Evolutionary conservation across 2,113 vertebrate genomes (phyloP).

Genomic region (Podarcis muralis): DNA sequence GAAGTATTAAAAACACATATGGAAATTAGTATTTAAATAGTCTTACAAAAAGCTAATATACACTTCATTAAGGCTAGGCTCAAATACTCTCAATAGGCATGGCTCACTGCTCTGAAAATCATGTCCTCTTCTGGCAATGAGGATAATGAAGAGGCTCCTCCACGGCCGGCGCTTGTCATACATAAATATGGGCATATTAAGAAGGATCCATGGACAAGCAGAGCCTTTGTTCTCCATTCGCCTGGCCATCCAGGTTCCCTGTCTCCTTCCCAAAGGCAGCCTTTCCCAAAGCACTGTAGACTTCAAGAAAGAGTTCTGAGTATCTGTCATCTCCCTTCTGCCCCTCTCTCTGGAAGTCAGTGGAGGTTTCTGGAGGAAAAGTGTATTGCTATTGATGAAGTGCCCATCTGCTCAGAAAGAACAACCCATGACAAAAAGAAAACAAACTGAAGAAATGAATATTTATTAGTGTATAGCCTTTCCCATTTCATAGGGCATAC

Average conservation of each 20-base stretch:
- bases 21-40: constrained; percentile 40
- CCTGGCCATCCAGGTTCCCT: neutral
- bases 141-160: constrained; percentile 7
- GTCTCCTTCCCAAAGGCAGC: neutral
- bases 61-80: constrained; percentile 43
- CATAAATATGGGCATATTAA: constrained; percentile 6
- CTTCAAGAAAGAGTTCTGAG: neutral
- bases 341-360: neutral
- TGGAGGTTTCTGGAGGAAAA: neutral
- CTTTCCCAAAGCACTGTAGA: neutral
- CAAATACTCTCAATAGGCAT: constrained; percentile 2
- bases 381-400: neutral
- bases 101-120: constrained; percentile 15
- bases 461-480: neutral
- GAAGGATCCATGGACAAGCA: neutral
- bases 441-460: neutral
- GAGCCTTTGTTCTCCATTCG: neutral
- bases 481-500: neutral
- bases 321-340: neutral
- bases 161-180: neutral
- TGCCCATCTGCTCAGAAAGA: neutral
- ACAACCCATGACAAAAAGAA: neutral
- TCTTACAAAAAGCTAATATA: constrained; percentile 36
- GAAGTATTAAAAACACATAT: constrained; percentile 17
- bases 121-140: neutral